Evolutionary conservation across 2,797 vertebrate species (phyloP).

Genomic region (Enteromius treurensis): DNA sequence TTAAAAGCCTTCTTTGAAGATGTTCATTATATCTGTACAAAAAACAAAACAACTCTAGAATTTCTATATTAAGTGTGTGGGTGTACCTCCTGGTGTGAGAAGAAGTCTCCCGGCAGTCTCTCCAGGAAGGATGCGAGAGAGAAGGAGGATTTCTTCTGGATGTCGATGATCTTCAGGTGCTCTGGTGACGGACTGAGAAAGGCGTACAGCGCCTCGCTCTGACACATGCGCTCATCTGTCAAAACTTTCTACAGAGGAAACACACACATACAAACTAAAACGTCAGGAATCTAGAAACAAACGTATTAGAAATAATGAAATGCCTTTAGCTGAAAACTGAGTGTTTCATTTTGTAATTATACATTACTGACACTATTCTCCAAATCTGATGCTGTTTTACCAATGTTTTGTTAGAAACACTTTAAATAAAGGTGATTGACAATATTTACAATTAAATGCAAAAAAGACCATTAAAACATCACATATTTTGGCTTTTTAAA

Average conservation of each 20-base stretch:
- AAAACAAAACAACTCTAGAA: not conserved
- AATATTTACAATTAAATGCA: not conserved
- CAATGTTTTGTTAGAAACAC: no score
- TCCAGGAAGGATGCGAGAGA: conserved; percentile 96
- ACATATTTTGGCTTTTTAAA: not conserved
- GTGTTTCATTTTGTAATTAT: no score
- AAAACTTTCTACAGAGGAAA: conserved; percentile 80
- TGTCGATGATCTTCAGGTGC: conserved; percentile 91
- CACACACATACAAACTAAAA: conserved; percentile 6
- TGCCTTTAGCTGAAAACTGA: no score
- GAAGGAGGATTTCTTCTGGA: conserved; percentile 93
- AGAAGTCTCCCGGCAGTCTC: conserved; percentile 94
- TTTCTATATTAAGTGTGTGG: not conserved
- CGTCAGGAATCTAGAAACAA: not conserved
- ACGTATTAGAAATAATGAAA: no score
- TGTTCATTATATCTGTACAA: not conserved
- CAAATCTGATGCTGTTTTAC: no score
- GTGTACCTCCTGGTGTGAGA: conserved; percentile 94
- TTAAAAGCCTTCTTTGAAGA: no score
- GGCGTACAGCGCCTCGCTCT: conserved; percentile 96
- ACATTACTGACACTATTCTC: no score
- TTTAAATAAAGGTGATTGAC: no score
- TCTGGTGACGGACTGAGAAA: conserved; percentile 97
- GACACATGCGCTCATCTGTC: conserved; percentile 92
- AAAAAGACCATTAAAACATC: not conserved